Evolutionary conservation across 2,113 vertebrate genomes (phyloP).

Genomic region (Felis catus): F.catus_Fca126_mat1.0 CM031417.1:104537001-104537500

Average conservation of each 20-base stretch:
- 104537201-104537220: rapidly evolving
- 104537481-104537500: not conserved
- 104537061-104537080: not conserved
- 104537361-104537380: not conserved
- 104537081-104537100: not conserved
- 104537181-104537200: not conserved
- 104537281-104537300: not conserved
- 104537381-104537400: not conserved
- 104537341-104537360: not conserved
- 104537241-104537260: not conserved
- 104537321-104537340: not conserved
- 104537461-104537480: not conserved
- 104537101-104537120: not conserved
- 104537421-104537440: not conserved
- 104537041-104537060: not conserved
- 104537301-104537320: not conserved
- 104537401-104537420: not conserved
- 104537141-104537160: not conserved
- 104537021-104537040: not conserved
- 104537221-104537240: not conserved
- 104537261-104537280: not conserved
- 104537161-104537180: not conserved
- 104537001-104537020: not conserved
- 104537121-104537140: not conserved
- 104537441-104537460: not conserved